These are phyloP conservation scores for Nilaparvata lugens DNA, from an alignment of 1,140 invertebrate species.

Conservation along the genomic window DNA sequence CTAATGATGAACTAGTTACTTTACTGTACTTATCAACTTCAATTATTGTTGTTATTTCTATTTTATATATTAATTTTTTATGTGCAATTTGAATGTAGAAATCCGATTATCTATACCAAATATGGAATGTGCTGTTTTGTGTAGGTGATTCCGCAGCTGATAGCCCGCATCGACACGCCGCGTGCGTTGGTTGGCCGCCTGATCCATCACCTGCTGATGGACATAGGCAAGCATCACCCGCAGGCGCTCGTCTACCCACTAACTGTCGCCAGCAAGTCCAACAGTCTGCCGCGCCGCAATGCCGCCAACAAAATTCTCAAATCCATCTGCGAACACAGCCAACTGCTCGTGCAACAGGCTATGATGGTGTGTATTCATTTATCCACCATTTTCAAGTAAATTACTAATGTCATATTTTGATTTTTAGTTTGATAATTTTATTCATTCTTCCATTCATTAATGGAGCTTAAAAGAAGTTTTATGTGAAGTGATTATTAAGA, in stretches of 20 bases:
- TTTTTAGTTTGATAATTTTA: no score
- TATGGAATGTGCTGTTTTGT: slow-evolving; percentile 34
- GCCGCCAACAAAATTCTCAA: slow-evolving; percentile 94
- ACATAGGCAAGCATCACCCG: slow-evolving; percentile 85
- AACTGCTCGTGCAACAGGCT: slow-evolving; percentile 65
- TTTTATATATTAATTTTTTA: no score
- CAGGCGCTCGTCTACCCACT: slow-evolving; percentile 94
- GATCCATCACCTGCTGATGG: slow-evolving; percentile 87
- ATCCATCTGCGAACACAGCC: slow-evolving; percentile 90
- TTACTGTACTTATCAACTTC: no score
- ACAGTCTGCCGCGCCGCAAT: slow-evolving; percentile 68
- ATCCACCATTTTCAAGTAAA: no score
- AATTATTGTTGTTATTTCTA: no score
- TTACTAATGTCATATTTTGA: no score
- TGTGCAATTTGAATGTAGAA: no score
- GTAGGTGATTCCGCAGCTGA: slow-evolving; percentile 97
- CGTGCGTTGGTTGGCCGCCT: slow-evolving; percentile 76
- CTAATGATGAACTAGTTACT: no score
- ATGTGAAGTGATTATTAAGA: no score
- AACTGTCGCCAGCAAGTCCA: slow-evolving; percentile 94
- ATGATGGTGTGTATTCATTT: slow-evolving; percentile 48
- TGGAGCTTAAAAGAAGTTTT: no score
- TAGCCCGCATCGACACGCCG: slow-evolving; percentile 93
- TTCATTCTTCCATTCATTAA: no score
- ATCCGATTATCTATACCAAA: no score